These are phyloP conservation scores for Malacoraja senta DNA, from an alignment of 2,797 vertebrate species.

Conservation along the genomic window DNA sequence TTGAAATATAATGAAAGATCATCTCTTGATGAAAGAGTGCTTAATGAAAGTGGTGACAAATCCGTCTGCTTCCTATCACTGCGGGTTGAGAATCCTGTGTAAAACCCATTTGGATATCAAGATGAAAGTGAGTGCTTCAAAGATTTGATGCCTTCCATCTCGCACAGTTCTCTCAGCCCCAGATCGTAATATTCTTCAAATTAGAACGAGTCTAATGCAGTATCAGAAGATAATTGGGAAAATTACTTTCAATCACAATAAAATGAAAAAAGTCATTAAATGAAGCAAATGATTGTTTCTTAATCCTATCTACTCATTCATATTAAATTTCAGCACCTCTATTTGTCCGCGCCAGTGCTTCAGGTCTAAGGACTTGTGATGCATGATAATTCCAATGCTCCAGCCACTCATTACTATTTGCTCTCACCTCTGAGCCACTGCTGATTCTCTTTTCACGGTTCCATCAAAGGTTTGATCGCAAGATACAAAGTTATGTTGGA, in stretches of 20 bases:
- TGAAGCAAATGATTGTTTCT: neutral
- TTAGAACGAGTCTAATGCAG: neutral
- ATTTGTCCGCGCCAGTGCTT: neutral
- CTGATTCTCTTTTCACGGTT: neutral
- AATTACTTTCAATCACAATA: slow-evolving; percentile 25
- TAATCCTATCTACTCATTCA: neutral
- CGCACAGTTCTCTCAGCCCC: neutral
- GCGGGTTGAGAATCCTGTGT: neutral
- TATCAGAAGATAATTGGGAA: slow-evolving; percentile 19
- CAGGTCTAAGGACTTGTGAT: neutral
- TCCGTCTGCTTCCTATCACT: neutral
- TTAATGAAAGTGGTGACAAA: slow-evolving; percentile 22
- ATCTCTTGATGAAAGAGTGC: slow-evolving; percentile 7
- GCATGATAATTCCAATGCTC: neutral
- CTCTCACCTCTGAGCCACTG: neutral
- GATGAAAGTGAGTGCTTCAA: neutral
- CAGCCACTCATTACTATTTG: neutral
- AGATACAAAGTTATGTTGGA: neutral
- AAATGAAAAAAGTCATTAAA: slow-evolving; percentile 32
- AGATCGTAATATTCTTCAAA: neutral
- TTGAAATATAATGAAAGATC: slow-evolving; percentile 16
- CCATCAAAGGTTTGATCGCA: neutral
- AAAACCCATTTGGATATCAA: neutral
- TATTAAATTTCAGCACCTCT: neutral
- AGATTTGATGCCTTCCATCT: neutral